Conservation (phyloP, 2,113 vertebrate species). For the Myanophis thanlyinensis region DNA sequence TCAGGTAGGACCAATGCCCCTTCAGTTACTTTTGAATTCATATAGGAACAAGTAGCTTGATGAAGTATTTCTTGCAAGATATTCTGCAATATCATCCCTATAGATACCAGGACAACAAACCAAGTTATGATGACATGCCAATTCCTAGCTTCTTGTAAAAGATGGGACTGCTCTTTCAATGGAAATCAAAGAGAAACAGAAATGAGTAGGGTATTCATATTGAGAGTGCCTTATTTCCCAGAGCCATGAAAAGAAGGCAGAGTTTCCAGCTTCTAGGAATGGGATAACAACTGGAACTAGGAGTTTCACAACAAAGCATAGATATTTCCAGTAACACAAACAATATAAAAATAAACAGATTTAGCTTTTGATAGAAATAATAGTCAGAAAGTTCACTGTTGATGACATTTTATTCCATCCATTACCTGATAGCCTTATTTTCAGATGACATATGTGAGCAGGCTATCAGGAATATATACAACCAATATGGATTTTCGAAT, state of each 20-base stretch:
- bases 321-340: slow-evolving; percentile 39
- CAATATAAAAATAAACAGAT: neutral
- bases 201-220: slow-evolving; percentile 60
- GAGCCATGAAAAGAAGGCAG: slow-evolving; percentile 17
- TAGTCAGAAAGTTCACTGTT: slow-evolving; percentile 48
- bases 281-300: slow-evolving; percentile 33
- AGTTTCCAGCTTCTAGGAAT: slow-evolving; percentile 50
- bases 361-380: slow-evolving; percentile 44
- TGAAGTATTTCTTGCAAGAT: no score
- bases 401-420: slow-evolving; percentile 49
- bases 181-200: slow-evolving; percentile 54
- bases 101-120: slow-evolving; percentile 12
- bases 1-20: no score
- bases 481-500: slow-evolving; percentile 10
- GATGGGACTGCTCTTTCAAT: slow-evolving; percentile 60
- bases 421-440: slow-evolving; percentile 42
- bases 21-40: no score
- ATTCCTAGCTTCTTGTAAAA: slow-evolving; percentile 59
- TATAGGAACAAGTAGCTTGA: no score
- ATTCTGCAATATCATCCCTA: no score
- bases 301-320: slow-evolving; percentile 29
- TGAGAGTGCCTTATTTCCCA: slow-evolving; percentile 39
- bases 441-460: slow-evolving; percentile 33
- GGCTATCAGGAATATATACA: slow-evolving; percentile 14
- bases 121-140: slow-evolving; percentile 79